Percentiles rank a stretch among this genome's conserved stretches.
Conservation (phyloP, 1,140 invertebrate species). For the Gonatopus flavifemur region DNA sequence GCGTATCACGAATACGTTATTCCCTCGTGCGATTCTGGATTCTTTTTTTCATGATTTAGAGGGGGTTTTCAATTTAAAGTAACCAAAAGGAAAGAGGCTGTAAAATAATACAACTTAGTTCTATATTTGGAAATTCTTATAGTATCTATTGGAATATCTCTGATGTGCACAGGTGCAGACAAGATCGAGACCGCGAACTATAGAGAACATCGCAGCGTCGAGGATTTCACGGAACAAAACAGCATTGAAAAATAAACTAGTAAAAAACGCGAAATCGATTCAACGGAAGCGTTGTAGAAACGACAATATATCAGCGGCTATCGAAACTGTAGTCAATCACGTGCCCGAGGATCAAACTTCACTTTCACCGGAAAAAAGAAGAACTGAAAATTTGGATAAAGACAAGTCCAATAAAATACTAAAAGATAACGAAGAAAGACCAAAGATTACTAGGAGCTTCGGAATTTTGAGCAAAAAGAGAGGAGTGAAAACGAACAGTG, state of each 20-base stretch:
- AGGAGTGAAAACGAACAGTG: conserved; percentile 35
- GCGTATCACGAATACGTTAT: too few species aligned
- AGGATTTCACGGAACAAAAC: conserved; percentile 44
- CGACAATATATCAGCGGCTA: conserved; percentile 41
- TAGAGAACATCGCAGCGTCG: conserved; percentile 34
- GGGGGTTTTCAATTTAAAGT: too few species aligned
- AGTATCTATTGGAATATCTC: too few species aligned
- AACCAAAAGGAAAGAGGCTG: too few species aligned
- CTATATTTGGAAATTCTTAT: too few species aligned
- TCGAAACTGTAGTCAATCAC: conserved; percentile 40
- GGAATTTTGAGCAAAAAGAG: conserved; percentile 39
- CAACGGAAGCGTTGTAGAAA: conserved; percentile 45
- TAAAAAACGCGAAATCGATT: conserved; percentile 52
- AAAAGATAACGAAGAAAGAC: conserved; percentile 12
- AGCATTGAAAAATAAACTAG: conserved; percentile 44
- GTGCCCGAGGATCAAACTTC: conserved; percentile 14
- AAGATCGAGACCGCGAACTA: conserved; percentile 34
- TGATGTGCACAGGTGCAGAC: conserved; percentile 45
- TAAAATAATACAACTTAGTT: too few species aligned
- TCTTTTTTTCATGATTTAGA: too few species aligned
- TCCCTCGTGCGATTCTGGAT: too few species aligned
- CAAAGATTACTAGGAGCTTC: conserved; percentile 26
- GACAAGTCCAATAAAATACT: not conserved
- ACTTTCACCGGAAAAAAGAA: not conserved
- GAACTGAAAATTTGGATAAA: too few species aligned